A percentile compares a stretch with the other conserved stretches of the same genome.
phyloP scores from a whole-genome alignment of 1,140 invertebrate genomes.

The Macrobrachium nipponense region DNA sequence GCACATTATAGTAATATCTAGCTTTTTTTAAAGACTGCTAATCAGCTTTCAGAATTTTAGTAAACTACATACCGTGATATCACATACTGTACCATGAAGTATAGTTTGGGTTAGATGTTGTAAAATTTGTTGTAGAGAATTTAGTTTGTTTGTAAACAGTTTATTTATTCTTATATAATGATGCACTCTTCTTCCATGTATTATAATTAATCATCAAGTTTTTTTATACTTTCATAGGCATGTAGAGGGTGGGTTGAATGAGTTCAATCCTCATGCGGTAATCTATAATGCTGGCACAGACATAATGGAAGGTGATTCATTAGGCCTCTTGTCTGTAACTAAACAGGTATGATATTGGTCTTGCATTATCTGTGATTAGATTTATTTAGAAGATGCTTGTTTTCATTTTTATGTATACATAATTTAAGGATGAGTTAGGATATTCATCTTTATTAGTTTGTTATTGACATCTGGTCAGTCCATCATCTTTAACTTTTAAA shows the following conservation, averaged over 20 bases:
- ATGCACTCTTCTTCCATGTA: neutral
- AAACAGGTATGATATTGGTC: conserved; percentile 70
- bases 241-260: conserved; percentile 76
- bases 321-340: conserved; percentile 79
- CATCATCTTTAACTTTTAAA: no score
- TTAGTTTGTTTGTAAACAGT: neutral
- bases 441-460: no score
- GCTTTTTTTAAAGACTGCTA: no score
- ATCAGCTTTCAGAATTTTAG: no score
- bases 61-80: no score
- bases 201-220: neutral
- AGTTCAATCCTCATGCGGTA: conserved; percentile 84
- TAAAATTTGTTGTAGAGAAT: no score
- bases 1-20: no score
- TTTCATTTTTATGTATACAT: neutral
- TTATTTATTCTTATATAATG: no score
- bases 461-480: no score
- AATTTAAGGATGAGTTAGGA: neutral
- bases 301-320: conserved; percentile 80
- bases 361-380: conserved; percentile 34
- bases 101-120: no score
- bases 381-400: neutral
- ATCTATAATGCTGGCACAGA: conserved; percentile 93
- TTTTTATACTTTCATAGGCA: conserved; percentile 66
- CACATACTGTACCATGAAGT: no score